Percentiles rank a stretch among this genome's conserved stretches.
phyloP scores from a whole-genome alignment of 2,797 vertebrate species.

The Furcifer pardalis region DNA sequence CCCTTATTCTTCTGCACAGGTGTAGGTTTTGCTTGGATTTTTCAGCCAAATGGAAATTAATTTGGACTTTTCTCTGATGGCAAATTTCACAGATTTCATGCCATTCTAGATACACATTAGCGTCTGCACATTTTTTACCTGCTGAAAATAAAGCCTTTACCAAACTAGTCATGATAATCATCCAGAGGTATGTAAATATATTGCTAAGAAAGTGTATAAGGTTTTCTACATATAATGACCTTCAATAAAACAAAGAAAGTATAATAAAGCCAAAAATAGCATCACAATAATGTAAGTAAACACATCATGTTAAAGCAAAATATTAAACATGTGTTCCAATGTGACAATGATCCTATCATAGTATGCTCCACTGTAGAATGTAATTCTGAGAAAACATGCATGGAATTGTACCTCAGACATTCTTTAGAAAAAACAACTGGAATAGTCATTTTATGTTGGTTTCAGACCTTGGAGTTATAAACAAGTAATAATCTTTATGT shows the following conservation, averaged over 20 bases:
- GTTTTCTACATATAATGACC: constrained; percentile 16
- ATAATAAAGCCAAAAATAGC: constrained; percentile 13
- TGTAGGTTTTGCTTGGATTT: constrained; percentile 52
- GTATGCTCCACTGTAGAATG: neutral
- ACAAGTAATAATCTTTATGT: too few relatives aligned
- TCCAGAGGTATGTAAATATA: constrained; percentile 16
- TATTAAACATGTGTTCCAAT: constrained; percentile 30
- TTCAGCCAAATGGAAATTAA: constrained; percentile 44
- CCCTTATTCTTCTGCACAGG: constrained; percentile 37
- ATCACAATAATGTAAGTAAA: constrained; percentile 32
- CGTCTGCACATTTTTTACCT: constrained; percentile 15
- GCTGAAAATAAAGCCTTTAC: constrained; percentile 33
- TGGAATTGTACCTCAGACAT: neutral
- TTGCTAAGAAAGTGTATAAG: constrained; percentile 14
- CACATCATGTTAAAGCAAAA: constrained; percentile 40
- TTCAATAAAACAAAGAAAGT: constrained; percentile 38
- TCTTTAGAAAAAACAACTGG: constrained; percentile 4
- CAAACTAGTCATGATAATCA: constrained; percentile 16
- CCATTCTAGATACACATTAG: constrained; percentile 57
- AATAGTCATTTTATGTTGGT: neutral
- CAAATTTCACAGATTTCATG: constrained; percentile 54
- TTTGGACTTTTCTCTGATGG: constrained; percentile 51
- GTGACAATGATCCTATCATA: neutral
- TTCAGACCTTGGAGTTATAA: too few relatives aligned
- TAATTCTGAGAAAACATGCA: neutral